A percentile compares a stretch with the other conserved stretches of the same genome.
Evolutionary conservation across 1,140 invertebrate species (phyloP).

Genomic region (Rhysida immarginata): DNA sequence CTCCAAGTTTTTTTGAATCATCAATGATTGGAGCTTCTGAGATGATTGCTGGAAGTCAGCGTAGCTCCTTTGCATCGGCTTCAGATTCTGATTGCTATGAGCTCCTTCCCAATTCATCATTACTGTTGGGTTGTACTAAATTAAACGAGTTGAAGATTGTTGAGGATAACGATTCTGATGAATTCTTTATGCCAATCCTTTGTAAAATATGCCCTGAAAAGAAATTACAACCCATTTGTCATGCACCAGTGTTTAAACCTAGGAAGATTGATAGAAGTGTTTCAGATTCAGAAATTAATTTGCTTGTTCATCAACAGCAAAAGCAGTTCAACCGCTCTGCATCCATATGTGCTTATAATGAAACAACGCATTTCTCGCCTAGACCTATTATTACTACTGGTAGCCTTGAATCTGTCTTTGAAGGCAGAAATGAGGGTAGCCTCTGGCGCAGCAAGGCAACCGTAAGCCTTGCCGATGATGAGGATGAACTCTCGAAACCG

Average conservation of each 20-base stretch:
- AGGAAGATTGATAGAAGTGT: neutral
- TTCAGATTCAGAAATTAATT: neutral
- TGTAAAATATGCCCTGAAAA: conserved; percentile 28
- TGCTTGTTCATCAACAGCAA: neutral
- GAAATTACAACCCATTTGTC: neutral
- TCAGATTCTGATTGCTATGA: no score
- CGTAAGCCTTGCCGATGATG: neutral
- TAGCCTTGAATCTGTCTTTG: neutral
- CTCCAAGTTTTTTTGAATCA: neutral
- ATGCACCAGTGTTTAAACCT: neutral
- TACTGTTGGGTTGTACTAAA: no score
- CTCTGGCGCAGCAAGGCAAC: neutral
- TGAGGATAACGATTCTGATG: conserved; percentile 39
- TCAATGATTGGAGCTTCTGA: no score
- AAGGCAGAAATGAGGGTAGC: neutral
- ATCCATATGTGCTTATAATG: no score
- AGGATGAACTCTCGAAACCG: no score
- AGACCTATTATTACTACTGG: neutral
- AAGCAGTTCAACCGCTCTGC: neutral
- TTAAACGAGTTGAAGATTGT: conserved; percentile 10
- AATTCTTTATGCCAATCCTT: conserved; percentile 45
- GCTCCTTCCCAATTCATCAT: no score
- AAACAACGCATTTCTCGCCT: neutral
- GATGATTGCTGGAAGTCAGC: neutral
- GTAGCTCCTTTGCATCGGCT: neutral